Conservation (phyloP, 1,140 invertebrate genomes). For the Drosophila triauraria region DNA sequence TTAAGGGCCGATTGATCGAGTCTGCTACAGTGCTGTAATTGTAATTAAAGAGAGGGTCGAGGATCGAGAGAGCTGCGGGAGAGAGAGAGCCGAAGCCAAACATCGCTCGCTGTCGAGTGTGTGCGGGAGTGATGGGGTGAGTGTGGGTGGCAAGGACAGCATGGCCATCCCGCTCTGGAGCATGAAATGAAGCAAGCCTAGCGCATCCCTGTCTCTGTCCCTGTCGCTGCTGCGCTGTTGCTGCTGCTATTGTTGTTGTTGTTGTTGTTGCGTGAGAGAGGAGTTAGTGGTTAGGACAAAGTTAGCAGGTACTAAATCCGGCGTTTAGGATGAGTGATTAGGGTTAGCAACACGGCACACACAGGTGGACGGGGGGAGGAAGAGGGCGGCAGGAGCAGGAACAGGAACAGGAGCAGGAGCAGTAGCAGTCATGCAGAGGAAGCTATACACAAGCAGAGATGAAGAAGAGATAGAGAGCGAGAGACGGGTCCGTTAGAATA, state of each 20-base stretch:
- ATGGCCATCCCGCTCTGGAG: neutral
- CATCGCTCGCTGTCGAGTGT: conserved; percentile 14
- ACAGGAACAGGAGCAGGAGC: neutral
- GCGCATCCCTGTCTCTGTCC: conserved; percentile 24
- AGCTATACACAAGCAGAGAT: conserved; percentile 36
- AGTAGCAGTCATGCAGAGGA: conserved; percentile 23
- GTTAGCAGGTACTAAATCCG: conserved; percentile 25
- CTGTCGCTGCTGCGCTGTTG: conserved; percentile 28
- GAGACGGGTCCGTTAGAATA: conserved; percentile 27
- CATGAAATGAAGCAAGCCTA: conserved; percentile 38
- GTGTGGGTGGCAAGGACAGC: conserved; percentile 44
- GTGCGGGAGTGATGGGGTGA: conserved; percentile 13
- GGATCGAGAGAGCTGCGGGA: conserved; percentile 23
- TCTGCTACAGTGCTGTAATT: conserved; percentile 44
- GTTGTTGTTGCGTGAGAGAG: conserved; percentile 12
- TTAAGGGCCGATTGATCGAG: conserved; percentile 51
- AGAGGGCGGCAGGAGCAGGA: neutral
- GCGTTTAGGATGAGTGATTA: conserved; percentile 25
- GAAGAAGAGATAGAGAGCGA: conserved; percentile 6
- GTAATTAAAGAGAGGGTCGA: conserved; percentile 24
- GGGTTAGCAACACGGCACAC: conserved; percentile 41
- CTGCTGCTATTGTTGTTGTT: conserved; percentile 17
- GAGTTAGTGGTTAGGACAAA: conserved; percentile 41
- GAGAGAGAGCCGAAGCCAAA: conserved; percentile 22
- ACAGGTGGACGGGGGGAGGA: neutral